Percentiles rank a stretch among this genome's conserved stretches.
Evolutionary conservation across 2,113 vertebrate species (phyloP).

Genomic region (Poeciliopsis prolifica): DNA sequence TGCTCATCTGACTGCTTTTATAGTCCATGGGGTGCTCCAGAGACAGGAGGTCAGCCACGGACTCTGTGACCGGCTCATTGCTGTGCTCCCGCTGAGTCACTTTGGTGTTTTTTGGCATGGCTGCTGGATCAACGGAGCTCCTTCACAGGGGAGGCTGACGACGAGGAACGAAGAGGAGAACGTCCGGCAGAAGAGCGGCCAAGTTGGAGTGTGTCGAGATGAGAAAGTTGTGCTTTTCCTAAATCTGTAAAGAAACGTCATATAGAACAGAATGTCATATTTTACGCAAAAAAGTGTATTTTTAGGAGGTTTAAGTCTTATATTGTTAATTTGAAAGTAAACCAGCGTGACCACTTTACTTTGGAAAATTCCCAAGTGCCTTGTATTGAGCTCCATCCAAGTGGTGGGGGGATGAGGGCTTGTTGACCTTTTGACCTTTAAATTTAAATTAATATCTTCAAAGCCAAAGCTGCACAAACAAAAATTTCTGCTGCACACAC

Average conservation of each 20-base stretch:
- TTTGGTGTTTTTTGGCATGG: conserved; percentile 98
- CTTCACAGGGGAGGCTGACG: conserved; percentile 22
- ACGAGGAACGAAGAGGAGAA: neutral
- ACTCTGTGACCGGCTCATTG: conserved; percentile 96
- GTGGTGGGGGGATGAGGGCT: too few relatives aligned
- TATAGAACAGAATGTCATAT: neutral
- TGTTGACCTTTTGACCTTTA: too few relatives aligned
- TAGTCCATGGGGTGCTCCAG: conserved; percentile 96
- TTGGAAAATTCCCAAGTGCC: neutral
- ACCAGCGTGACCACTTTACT: too few relatives aligned
- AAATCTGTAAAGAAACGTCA: conserved; percentile 48
- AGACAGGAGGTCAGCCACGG: conserved; percentile 95
- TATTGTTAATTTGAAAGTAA: neutral
- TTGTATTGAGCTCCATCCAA: neutral
- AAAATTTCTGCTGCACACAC: too few relatives aligned
- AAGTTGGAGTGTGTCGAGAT: conserved; percentile 5
- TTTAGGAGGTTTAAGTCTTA: neutral
- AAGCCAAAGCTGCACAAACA: too few relatives aligned
- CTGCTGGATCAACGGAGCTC: conserved; percentile 9
- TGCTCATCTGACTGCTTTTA: conserved; percentile 91
- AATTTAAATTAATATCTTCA: too few relatives aligned
- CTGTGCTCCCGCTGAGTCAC: conserved; percentile 95
- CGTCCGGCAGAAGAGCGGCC: neutral
- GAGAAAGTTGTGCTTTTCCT: conserved; percentile 39
- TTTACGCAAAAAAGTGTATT: neutral